Base-by-base conservation (phyloP, 2,797 vertebrate species). In the Falco berigora region DNA sequence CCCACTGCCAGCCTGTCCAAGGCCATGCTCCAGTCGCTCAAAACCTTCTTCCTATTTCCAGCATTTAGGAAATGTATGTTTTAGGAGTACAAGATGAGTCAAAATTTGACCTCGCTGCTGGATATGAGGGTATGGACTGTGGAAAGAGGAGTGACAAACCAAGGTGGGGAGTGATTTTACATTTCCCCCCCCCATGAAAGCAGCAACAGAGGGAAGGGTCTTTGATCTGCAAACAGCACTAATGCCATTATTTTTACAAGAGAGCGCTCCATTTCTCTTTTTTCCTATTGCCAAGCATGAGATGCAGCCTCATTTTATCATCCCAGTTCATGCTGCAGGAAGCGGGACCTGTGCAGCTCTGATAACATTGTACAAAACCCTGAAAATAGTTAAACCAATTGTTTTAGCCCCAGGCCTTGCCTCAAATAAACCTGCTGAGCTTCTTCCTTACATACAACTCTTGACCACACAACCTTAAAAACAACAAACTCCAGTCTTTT, bases 361-460 rank as follows among this genome's bases (percentile, higher is more conserved):
- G 96, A 92, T 90, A 95, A 94, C 95, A 36, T 2, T 61, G 89
- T 42, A 74, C 68, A 56, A 85, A 94, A 64, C 25, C 77, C 86
- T 79, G 71, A 25, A 46, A 78, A 61, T 5, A 55, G 38, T 59
- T 6, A n/a, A 82, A 69, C 32, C 50, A 23, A 95, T 94, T 96
- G 94, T 95, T 94, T 50, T 7, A 79, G 84, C 59, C 72, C n/a
- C 91, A 82, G 87, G 89, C 84, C 56, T 73, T 71, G 90, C 90
- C 77, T 91, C 87, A 86, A 88, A 91, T 80, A 86, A 94, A 83
- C 91, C 92, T 40, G 92, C 94, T 89, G 88, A 90, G 96, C 76
- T 75, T 86, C 94, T 88, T 95, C 95, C 96, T 95, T 18, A 34
- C 68, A 75, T 0, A 71, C 61, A 92, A 5, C 72, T 77, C 80